Base-by-base conservation (phyloP, 2,888 invertebrate species). In the Chaetoderma sp. region DNA sequence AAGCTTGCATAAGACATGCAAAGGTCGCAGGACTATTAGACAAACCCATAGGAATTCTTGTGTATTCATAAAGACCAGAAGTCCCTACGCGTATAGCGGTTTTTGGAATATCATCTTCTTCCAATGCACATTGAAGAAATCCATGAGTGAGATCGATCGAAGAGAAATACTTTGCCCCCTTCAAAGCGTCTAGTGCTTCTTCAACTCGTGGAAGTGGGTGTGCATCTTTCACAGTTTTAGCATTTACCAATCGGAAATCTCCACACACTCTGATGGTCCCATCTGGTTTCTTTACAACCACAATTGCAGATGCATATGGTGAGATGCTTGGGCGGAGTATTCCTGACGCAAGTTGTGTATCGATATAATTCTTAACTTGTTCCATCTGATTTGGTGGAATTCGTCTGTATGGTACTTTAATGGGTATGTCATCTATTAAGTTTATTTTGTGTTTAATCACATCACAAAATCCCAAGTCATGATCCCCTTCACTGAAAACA, bases 161-260 rank as follows among this genome's bases (percentile, higher is more conserved):
- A n/a, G 60, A 59, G 49, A 80, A 76, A 30, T 60, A 72, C 10
- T 60, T 61, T 4, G 70, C 64, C 10, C 73, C 70, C 5, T 50
- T 32, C 25, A 77, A 39, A 1, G 56, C 58, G n/a, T 76, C 70
- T 13, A 79, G 52, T 1, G 66, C 63, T 23, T 77, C 75, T 16
- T 76, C 68, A n/a, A 81, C 74, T 3, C 68, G 28, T 4, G 79
- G 75, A 6, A 80, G 55, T 1, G 78, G 78, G 54, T 71, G 73
- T 6, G 61, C 60, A 58, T 80, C 77, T 42, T 70, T 67, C 2
- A 52, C 56, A 13, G 78, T 76, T 13, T 67, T 56, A 8, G 63
- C 56, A 67, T 78, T 81, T 3, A 80, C 42, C 4, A 39, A 33
- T 23, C 75, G 50, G 63, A 67, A 82, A 30, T 79, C 78, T 3